Evolutionary conservation across 2,113 vertebrate genomes (phyloP).

Genomic region (Tragelaphus buxtoni): DNA sequence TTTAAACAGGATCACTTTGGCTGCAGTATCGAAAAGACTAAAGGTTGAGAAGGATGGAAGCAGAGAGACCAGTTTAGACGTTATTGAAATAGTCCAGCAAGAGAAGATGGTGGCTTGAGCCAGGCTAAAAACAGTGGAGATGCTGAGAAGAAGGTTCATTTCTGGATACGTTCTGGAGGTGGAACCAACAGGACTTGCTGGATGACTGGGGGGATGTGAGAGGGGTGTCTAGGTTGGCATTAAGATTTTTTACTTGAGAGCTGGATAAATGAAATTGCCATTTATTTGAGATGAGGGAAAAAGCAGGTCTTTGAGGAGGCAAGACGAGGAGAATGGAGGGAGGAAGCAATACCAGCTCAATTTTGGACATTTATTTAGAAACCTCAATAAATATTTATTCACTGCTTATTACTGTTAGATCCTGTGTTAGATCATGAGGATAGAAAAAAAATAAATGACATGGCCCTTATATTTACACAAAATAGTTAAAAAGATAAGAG

Average conservation of each 20-base stretch:
- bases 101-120: neutral
- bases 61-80: neutral
- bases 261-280: neutral
- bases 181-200: neutral
- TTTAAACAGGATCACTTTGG: neutral
- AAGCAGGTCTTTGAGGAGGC: neutral
- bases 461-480: neutral
- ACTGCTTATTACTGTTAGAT: neutral
- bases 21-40: neutral
- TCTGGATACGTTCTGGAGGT: conserved; percentile 8
- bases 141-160: neutral
- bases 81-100: neutral
- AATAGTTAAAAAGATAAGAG: conserved; percentile 10
- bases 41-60: neutral
- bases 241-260: neutral
- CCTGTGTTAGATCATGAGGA: neutral
- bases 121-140: neutral
- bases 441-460: conserved; percentile 13
- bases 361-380: conserved; percentile 8
- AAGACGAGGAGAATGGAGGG: neutral
- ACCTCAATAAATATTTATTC: neutral
- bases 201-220: neutral
- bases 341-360: neutral
- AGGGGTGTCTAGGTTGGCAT: neutral
- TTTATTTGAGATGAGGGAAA: neutral